A percentile compares a stretch with the other conserved stretches of the same genome.
phyloP scores from a whole-genome alignment of 2,888 invertebrate species.

The Pherbina coryleti region DNA sequence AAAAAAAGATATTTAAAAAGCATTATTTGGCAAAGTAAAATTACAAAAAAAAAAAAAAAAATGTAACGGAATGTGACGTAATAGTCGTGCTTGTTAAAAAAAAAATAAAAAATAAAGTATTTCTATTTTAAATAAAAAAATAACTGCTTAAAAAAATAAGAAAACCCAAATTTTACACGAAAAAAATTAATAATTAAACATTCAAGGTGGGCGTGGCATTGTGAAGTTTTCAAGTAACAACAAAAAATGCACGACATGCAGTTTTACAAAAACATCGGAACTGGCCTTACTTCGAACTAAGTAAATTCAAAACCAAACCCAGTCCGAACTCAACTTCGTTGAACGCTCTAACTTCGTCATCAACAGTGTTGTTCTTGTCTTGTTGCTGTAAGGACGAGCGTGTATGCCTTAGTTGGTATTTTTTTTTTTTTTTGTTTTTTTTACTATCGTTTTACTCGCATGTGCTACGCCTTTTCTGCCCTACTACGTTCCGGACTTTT shows the following conservation, averaged over 20 bases:
- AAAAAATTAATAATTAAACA: neutral
- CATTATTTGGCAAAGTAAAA: neutral
- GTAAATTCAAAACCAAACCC: neutral
- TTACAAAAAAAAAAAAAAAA: neutral
- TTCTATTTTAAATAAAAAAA: neutral
- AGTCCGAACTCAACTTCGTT: neutral
- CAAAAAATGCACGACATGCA: constrained; percentile 9
- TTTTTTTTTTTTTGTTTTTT: neutral
- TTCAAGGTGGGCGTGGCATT: constrained; percentile 16
- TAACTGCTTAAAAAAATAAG: neutral
- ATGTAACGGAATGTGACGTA: constrained; percentile 4
- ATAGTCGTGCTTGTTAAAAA: neutral
- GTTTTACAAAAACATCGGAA: neutral
- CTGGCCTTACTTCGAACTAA: neutral
- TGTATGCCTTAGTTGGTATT: neutral
- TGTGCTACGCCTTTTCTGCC: constrained; percentile 17
- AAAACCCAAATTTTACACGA: neutral
- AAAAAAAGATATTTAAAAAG: constrained; percentile 13
- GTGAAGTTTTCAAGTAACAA: neutral
- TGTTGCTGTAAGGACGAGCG: neutral
- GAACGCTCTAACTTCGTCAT: neutral
- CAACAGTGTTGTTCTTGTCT: constrained; percentile 8
- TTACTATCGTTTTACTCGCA: neutral
- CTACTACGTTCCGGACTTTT: constrained; percentile 7
- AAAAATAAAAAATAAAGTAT: neutral